A percentile compares a stretch with the other conserved stretches of the same genome.
These are phyloP conservation scores for Syngnathoides biaculeatus DNA, from an alignment of 2,113 vertebrate genomes.

Conservation along the genomic window DNA sequence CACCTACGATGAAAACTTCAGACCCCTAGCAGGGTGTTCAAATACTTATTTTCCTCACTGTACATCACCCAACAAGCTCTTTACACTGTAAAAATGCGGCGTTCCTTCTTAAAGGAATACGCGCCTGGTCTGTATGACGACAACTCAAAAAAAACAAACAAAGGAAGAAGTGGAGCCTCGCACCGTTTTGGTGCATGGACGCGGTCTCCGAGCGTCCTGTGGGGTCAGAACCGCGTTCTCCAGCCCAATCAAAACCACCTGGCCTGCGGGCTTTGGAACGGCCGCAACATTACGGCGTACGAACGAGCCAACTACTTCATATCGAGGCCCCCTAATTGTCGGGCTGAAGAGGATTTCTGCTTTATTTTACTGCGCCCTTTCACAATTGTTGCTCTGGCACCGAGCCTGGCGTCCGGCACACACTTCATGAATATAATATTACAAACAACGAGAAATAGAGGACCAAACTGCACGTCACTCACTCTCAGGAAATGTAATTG, in stretches of 20 bases:
- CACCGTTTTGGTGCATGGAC: slow-evolving; percentile 49
- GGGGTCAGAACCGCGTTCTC: slow-evolving; percentile 51
- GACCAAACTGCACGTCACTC: slow-evolving; percentile 12
- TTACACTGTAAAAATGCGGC: slow-evolving; percentile 41
- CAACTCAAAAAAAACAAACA: slow-evolving; percentile 63
- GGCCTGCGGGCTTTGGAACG: slow-evolving; percentile 65
- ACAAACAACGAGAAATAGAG: slow-evolving; percentile 37
- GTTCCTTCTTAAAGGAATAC: slow-evolving; percentile 58
- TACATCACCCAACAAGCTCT: slow-evolving; percentile 43
- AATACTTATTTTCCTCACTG: no score
- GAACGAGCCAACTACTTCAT: slow-evolving; percentile 67
- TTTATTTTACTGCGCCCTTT: slow-evolving; percentile 51
- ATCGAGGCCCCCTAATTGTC: slow-evolving; percentile 73
- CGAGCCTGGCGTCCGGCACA: slow-evolving; percentile 32
- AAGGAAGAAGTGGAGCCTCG: slow-evolving; percentile 41
- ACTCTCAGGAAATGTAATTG: slow-evolving; percentile 21
- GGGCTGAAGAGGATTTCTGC: slow-evolving; percentile 62
- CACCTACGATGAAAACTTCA: no score
- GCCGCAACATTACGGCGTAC: slow-evolving; percentile 72
- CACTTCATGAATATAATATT: slow-evolving; percentile 48
- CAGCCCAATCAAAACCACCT: slow-evolving; percentile 74
- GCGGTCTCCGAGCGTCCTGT: slow-evolving; percentile 48
- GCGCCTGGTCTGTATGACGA: slow-evolving; percentile 52
- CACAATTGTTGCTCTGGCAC: slow-evolving; percentile 62
- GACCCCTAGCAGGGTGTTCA: no score